These are phyloP conservation scores for Rhea americana DNA, from an alignment of 2,113 vertebrate genomes.

Conservation along the genomic window DNA sequence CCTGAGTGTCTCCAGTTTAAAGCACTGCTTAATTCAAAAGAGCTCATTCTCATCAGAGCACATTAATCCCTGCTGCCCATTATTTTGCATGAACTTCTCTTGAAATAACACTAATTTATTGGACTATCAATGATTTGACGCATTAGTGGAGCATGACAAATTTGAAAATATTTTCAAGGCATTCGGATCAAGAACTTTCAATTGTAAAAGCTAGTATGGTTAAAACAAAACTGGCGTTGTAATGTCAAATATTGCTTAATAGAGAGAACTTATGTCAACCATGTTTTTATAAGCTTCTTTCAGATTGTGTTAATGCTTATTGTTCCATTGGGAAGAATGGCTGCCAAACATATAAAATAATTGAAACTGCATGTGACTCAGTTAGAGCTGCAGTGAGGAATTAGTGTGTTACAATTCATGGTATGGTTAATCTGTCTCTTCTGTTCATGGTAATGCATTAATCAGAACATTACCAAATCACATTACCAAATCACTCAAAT, in stretches of 20 bases:
- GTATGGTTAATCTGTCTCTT: conserved; percentile 62
- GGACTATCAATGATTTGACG: conserved; percentile 2
- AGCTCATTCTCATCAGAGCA: background rate
- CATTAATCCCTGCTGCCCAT: background rate
- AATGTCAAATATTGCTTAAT: background rate
- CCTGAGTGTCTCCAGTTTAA: background rate
- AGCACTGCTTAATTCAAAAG: background rate
- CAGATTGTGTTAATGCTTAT: conserved; percentile 54
- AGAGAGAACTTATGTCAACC: conserved; percentile 40
- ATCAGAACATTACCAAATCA: conserved; percentile 56
- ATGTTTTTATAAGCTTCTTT: conserved; percentile 67
- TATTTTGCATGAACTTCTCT: conserved; percentile 1
- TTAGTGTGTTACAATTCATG: conserved; percentile 15
- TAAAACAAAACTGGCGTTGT: conserved; percentile 20
- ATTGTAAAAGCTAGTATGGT: background rate
- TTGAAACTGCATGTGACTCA: conserved; percentile 66
- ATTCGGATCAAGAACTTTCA: conserved; percentile 4
- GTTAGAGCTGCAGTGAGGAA: conserved; percentile 28
- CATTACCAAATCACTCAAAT: conserved; percentile 54
- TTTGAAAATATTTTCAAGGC: conserved; percentile 29
- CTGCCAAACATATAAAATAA: conserved; percentile 64
- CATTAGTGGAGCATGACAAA: conserved; percentile 29
- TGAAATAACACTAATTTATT: conserved; percentile 32
- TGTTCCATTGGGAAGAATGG: conserved; percentile 56
- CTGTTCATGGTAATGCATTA: conserved; percentile 52